Evolutionary conservation across 2,888 invertebrate genomes (phyloP), one percentile per base, ranked within the genome.

Genomic region (Petrolisthes cinctipes): DNA sequence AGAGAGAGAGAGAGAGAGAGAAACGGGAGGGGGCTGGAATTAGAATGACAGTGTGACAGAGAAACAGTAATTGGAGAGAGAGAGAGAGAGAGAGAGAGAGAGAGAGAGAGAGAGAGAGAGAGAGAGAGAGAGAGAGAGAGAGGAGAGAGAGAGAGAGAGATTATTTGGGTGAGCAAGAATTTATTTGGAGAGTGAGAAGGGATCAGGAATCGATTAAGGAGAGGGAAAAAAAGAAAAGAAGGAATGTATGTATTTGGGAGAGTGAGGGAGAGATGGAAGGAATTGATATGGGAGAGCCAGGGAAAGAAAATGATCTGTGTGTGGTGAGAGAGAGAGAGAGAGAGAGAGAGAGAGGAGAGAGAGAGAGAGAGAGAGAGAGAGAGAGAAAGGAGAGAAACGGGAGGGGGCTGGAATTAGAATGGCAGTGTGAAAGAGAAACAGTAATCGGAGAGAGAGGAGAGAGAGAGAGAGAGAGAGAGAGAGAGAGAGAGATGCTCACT

Each of bases 1-100:
- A 61, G 61, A 61, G 61, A 61, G 61, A 61, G 61, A 61, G 61
- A 61, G 61, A 61, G 61, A 61, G 61, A 61, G 61, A 61, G 61
- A 61, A 17, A 61, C 61, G 11, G 17, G 11, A 61, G 6, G 61
- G 3, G 17, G 61, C 17, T 75, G 23, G 23, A 9, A n/a, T 75
- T 75, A 17, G 1, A 9, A 9, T 75, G 75, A 4, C 3, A n/a
- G 75, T 75, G 9, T 23, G 37, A 20, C 7, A 20, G 23, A 20
- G 23, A 61, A 17, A 61, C 11, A 61, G 61, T 37, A 37, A 37
- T 37, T 37, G 37, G 37, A 37, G 37, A 37, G 37, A 20, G 23
- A 20, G 23, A 61, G 61, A 61, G 61, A 61, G 61, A 61, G 61
- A 17, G 11, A 14, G 9, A 17, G 61, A 17, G 61, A 17, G 9